Percentiles rank a stretch among this genome's conserved stretches.
Conservation (phyloP, 1,140 invertebrate species). For the Tribolium castaneum region DNA sequence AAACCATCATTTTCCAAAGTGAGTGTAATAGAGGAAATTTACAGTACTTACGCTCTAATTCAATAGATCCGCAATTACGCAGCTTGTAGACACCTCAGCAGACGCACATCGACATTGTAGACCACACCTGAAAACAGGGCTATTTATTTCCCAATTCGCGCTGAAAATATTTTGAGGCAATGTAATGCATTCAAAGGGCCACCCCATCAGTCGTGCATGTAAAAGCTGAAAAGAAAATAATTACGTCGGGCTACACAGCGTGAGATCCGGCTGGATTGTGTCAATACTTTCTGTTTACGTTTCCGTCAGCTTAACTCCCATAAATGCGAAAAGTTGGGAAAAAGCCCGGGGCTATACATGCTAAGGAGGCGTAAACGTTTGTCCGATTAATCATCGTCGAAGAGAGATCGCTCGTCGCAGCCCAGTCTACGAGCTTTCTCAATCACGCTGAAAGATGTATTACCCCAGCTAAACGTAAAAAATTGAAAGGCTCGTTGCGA, state of each 20-base stretch:
- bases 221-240: not conserved
- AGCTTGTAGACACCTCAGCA: not conserved
- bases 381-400: constrained; percentile 24
- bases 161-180: not conserved
- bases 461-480: constrained; percentile 1
- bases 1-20: constrained; percentile 1
- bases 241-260: not conserved
- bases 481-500: constrained; percentile 11
- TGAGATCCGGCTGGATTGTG: constrained; percentile 4
- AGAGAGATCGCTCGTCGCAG: constrained; percentile 12
- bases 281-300: constrained; percentile 4
- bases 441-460: constrained; percentile 24
- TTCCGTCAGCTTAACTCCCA: not conserved
- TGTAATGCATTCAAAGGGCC: not conserved
- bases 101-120: not conserved
- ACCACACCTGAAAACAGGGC: not conserved
- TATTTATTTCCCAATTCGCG: not conserved
- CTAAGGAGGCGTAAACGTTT: constrained; percentile 18
- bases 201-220: not conserved
- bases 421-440: constrained; percentile 2
- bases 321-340: constrained; percentile 13
- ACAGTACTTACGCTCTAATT: constrained; percentile 11
- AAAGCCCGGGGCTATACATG: not conserved
- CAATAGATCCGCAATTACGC: not conserved
- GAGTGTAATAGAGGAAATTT: constrained; percentile 3